Base-by-base conservation (phyloP, 1,140 invertebrate genomes). In the Drosophila asahinai region DNA sequence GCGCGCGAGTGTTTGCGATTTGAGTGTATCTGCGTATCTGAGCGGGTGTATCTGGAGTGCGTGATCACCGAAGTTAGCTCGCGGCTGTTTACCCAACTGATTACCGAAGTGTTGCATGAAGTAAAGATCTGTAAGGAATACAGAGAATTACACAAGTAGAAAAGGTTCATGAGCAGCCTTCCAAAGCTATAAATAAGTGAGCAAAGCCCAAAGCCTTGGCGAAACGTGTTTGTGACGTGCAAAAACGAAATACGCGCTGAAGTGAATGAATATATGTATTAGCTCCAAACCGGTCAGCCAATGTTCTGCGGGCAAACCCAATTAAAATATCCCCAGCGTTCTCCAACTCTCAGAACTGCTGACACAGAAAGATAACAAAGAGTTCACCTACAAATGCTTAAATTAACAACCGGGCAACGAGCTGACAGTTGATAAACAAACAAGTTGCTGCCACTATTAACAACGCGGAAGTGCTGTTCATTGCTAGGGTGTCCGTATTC, bases 341-440 rank as follows among this genome's bases (percentile, higher is more conserved):
- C 30, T 55, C 2, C 36, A 33, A 55, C 33, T 15, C 64, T 30
- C 45, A 71, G 71, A 61, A 61, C 57, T 67, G 60, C 61, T 80
- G 86, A 90, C 86, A 89, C 71, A 81, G 55, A 90, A 90, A 90
- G 86, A 90, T 90, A 86, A 90, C 86, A 90, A 76, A 66, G 51
- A 76, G 64, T 68, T 65, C 66, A 58, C 52, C 62, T 58, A 74
- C 64, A 81, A 74, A 43, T 55, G 80, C 63, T 78, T 70, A 82
- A 82, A 65, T 77, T 68, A 82, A 66, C 60, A 71, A 47, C 22
- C 45, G 63, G 43, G 8, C 27, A 57, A 54, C 58, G 43, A 61
- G 67, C 68, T 66, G 55, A 73, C 86, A 60, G 73, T 54, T 79
- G 45, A 79, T 73, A 87, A 72, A 42, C 65, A 77, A 83, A 79